Base-by-base conservation (phyloP, 1,140 invertebrate genomes). In the Panulirus ornatus region DNA sequence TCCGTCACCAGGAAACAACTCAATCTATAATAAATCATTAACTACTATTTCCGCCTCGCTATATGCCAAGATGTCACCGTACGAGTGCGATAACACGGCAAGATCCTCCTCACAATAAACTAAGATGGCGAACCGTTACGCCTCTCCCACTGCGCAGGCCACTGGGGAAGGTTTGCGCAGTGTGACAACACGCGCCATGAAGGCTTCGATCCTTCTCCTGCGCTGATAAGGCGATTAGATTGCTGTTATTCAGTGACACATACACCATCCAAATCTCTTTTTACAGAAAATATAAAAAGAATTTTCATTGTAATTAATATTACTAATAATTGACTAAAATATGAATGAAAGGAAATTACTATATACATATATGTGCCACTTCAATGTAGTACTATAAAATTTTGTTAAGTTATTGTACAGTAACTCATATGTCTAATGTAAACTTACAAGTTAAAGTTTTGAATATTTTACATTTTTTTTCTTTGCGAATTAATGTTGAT, bases 51-150 rank as follows among this genome's bases (percentile, higher is more conserved):
- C n/a, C 73, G 40, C 27, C 16, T 5, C 42, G 36, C 14, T 66
- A 22, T 27, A 47, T n/a, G 42, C 54, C 51, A 66, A 79, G 88
- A 90, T 90, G 88, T 44, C 38, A 11, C 44, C 30, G 51, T 85
- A 66, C 79, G 16, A 42, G 22, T 30, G 58, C 71, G 82, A 90
- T 90, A 63, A 66, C 30, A 84, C 6, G 22, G 88, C 78, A 51
- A n/a, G 73, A 51, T 81, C 71, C 2, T 58, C 36, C 82, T 84
- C 82, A 70, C 88, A 27, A 66, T 79, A 66, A 79, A 75, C 82
- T 79, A 90, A 90, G 88, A 90, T 90, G 88, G 88, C 88, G 88
- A 90, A 78, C 88, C 88, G 82, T 85, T 85, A 90, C 88, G 88
- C 88, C 88, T 90, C 73, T 90, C n/a, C 11, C 38, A 47, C 22